Conservation (phyloP, 2,797 vertebrate genomes). For the Pygocentrus nattereri region DNA sequence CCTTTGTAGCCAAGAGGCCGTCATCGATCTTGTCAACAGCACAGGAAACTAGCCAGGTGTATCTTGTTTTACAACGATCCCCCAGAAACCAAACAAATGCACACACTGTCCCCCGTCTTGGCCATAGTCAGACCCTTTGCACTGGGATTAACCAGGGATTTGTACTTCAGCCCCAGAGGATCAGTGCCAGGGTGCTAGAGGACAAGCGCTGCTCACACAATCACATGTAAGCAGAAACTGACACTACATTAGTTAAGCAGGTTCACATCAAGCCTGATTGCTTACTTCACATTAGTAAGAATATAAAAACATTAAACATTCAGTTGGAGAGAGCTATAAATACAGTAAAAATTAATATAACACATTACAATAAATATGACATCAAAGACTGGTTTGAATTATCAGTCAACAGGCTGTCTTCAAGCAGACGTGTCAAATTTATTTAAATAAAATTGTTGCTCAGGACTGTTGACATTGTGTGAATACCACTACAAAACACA, state of each 20-base stretch:
- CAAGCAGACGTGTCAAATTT: no score
- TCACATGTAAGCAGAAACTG: neutral
- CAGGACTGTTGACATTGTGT: no score
- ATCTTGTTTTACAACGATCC: neutral
- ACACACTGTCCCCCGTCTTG: neutral
- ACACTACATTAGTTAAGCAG: conserved; percentile 1
- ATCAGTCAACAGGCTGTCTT: no score
- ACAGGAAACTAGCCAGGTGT: neutral
- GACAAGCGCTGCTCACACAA: conserved; percentile 12
- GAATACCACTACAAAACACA: no score
- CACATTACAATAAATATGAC: no score
- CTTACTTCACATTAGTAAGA: neutral
- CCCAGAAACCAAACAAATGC: conserved; percentile 2
- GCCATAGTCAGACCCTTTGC: conserved; percentile 23
- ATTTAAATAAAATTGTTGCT: no score
- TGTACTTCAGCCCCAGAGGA: conserved; percentile 71
- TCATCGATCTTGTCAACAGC: conserved; percentile 61
- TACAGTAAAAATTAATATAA: no score
- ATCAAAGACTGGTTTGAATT: no score
- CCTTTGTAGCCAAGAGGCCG: conserved; percentile 71
- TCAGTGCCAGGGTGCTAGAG: conserved; percentile 47
- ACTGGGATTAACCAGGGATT: conserved; percentile 78
- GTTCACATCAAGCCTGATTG: neutral
- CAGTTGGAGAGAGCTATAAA: no score
- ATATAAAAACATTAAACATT: no score